These are phyloP conservation scores for Columba janthina DNA, from an alignment of 2,113 vertebrate species.

Conservation along the genomic window DNA sequence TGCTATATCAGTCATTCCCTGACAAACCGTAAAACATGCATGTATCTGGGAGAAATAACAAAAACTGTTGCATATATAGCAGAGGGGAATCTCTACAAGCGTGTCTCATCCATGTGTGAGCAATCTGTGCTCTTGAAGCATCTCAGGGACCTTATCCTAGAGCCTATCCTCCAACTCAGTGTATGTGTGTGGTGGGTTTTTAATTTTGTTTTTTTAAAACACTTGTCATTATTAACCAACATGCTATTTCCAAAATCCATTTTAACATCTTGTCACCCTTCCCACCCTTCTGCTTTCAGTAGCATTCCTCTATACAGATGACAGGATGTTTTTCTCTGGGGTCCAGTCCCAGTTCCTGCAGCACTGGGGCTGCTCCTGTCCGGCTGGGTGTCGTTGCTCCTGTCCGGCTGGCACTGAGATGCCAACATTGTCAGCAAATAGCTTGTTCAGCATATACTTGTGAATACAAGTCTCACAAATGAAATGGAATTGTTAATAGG, in stretches of 20 bases:
- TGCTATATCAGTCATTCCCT: background rate
- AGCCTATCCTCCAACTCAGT: background rate
- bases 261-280: background rate
- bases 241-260: background rate
- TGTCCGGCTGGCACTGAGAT: background rate
- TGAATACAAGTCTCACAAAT: background rate
- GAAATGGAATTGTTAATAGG: background rate
- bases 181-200: too few species aligned
- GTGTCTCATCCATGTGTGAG: background rate
- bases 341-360: background rate
- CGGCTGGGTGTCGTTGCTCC: background rate
- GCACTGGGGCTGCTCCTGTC: background rate
- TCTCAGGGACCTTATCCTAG: background rate
- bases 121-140: background rate
- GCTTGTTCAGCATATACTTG: background rate
- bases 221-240: background rate
- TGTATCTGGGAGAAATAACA: background rate
- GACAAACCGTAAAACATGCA: rapidly evolving
- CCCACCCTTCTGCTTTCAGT: background rate
- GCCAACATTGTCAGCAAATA: background rate
- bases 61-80: background rate
- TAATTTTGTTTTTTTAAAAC: background rate
- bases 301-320: background rate
- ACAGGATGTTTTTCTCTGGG: background rate
- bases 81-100: background rate